Base-by-base conservation (phyloP, 2,888 invertebrate species). In the Lycocerus yunnanus region DNA sequence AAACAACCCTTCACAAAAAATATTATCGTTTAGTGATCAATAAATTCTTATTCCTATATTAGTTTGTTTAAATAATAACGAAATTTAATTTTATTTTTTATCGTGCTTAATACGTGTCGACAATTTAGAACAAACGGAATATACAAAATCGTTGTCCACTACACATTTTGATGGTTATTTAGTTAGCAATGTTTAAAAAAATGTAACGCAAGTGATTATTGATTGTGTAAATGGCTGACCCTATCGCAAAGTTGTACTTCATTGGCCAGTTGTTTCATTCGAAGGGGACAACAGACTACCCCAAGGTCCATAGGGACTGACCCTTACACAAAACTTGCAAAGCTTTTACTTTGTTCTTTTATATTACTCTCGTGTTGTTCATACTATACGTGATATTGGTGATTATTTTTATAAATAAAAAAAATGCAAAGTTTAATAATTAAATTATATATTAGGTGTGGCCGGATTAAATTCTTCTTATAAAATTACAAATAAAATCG, bases 271-370 rank as follows among this genome's bases (percentile, higher is more conserved):
- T 73, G 73, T 73, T 72, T 69, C 72, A 61, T 63, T 20, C 73
- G 66, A 71, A 75, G 75, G 78, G 76, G 75, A 74, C 68, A 66
- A 68, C 75, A 75, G 69, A 77, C 71, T 76, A 78, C 78, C 78
- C 78, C 77, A 78, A 75, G 68, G 77, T 77, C 78, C 78, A 21
- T 70, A 75, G 78, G 78, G 78, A 78, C 77, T 78, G 78, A 78
- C 78, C 78, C 76, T 78, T 77, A 73, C 77, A 76, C 68, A 27
- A 61, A 68, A 72, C 72, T 71, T 66, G 60, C 76, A 68, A 72
- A 70, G 70, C 71, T 75, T 74, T 72, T 72, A 75, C 75, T 72
- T 69, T 72, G 72, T 75, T 69, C 69, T 59, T 66, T 72, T 71
- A 71, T 20, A 63, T 63, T 63, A 63, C n/a, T 63, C 15, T 20